Percentiles rank a stretch among this genome's conserved stretches.
Evolutionary conservation across 2,888 invertebrate genomes (phyloP).

Genomic region (Aproaerema taeniolella): DNA sequence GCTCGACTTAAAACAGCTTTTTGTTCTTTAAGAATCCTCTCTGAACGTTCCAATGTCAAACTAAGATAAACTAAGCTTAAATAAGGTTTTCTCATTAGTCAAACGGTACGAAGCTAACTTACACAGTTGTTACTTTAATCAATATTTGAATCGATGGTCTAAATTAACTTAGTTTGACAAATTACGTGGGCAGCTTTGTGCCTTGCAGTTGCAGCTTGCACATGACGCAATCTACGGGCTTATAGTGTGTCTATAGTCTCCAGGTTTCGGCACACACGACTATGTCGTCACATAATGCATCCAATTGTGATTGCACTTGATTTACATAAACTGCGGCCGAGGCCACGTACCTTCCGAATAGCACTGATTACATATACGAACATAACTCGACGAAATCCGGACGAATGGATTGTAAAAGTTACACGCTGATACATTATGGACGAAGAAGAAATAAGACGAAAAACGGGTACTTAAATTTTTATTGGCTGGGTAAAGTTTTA

Average conservation of each 20-base stretch:
- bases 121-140: no score
- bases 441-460: constrained; percentile 1
- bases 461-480: constrained; percentile 4
- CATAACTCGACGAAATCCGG: background rate
- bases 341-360: background rate
- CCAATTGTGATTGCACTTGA: constrained; percentile 43
- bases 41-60: no score
- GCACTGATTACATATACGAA: constrained; percentile 2
- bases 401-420: constrained; percentile 8
- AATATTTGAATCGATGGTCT: no score
- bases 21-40: no score
- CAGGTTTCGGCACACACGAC: constrained; percentile 22
- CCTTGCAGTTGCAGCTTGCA: background rate
- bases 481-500: constrained; percentile 5
- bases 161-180: no score
- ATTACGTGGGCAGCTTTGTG: no score
- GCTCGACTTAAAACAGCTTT: background rate
- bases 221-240: constrained; percentile 4
- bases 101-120: no score
- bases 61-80: no score
- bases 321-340: constrained; percentile 43
- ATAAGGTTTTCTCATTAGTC: no score
- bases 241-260: constrained; percentile 17
- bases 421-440: constrained; percentile 4
- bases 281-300: constrained; percentile 40